These are phyloP conservation scores for Sinocyclocheilus maitianheensis DNA, from an alignment of 2,113 vertebrate genomes.

Conservation along the genomic window DNA sequence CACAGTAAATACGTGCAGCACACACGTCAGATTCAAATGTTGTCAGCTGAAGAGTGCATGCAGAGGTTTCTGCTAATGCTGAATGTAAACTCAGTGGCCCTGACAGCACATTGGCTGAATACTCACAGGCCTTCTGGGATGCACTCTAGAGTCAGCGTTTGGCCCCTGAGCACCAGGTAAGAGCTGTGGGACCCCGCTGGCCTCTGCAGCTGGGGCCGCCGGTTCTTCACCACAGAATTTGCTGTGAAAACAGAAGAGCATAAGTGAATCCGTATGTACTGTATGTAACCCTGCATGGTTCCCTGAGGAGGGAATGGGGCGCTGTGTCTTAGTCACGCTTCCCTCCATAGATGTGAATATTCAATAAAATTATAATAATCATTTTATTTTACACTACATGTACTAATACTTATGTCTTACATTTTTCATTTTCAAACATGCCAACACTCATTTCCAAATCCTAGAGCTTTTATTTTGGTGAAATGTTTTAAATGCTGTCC, in stretches of 20 bases:
- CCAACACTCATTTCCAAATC: too few species aligned
- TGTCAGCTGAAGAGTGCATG: neutral
- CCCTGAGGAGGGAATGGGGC: too few species aligned
- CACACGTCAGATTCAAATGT: neutral
- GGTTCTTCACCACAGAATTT: slow-evolving; percentile 71
- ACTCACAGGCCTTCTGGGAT: slow-evolving; percentile 84
- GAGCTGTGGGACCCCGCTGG: slow-evolving; percentile 64
- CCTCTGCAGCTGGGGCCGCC: slow-evolving; percentile 72
- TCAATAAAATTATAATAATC: too few species aligned
- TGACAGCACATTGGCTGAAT: neutral
- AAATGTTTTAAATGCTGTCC: too few species aligned
- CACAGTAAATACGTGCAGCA: too few species aligned
- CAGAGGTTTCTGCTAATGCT: neutral
- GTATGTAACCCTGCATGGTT: too few species aligned
- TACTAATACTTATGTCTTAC: too few species aligned
- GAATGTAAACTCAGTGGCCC: slow-evolving; percentile 17
- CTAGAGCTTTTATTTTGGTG: too few species aligned
- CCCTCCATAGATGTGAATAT: too few species aligned
- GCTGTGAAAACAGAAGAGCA: slow-evolving; percentile 51
- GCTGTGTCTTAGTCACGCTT: too few species aligned
- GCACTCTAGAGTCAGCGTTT: slow-evolving; percentile 76
- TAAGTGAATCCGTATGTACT: neutral
- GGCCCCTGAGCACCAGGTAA: slow-evolving; percentile 70
- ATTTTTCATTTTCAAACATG: too few species aligned
- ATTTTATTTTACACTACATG: too few species aligned